These are phyloP conservation scores for Megalops cyprinoides DNA, from an alignment of 2,797 vertebrate genomes.

Conservation along the genomic window DNA sequence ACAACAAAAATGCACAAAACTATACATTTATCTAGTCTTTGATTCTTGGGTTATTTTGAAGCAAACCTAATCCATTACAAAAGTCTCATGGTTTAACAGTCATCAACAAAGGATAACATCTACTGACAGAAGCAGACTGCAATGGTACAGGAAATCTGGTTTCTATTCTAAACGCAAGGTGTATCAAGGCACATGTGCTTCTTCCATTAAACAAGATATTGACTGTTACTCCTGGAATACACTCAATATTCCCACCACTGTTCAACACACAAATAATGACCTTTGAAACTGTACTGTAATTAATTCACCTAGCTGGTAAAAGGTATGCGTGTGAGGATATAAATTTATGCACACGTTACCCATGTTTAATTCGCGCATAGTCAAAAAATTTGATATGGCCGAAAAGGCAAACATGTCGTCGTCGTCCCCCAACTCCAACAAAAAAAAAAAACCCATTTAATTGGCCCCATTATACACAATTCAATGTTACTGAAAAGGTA, in stretches of 20 bases:
- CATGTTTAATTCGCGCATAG: slow-evolving; percentile 11
- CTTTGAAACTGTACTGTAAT: slow-evolving; percentile 17
- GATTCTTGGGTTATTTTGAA: slow-evolving; percentile 40
- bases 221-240: slow-evolving; percentile 20
- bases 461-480: slow-evolving; percentile 32
- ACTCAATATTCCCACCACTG: slow-evolving; percentile 15
- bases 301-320: background rate
- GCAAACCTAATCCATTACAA: slow-evolving; percentile 41
- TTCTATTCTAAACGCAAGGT: slow-evolving; percentile 39
- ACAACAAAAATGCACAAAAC: slow-evolving; percentile 58
- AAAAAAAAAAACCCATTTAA: background rate
- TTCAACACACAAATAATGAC: slow-evolving; percentile 25
- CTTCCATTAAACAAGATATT: slow-evolving; percentile 40
- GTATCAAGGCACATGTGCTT: slow-evolving; percentile 54
- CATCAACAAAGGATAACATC: slow-evolving; percentile 47
- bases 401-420: slow-evolving; percentile 8
- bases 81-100: slow-evolving; percentile 61
- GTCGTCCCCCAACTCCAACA: background rate
- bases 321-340: slow-evolving; percentile 18
- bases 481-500: slow-evolving; percentile 1
- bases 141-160: slow-evolving; percentile 46
- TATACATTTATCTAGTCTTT: slow-evolving; percentile 50
- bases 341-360: background rate
- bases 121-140: slow-evolving; percentile 45
- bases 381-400: slow-evolving; percentile 14